A percentile compares a stretch with the other conserved stretches of the same genome.
These are phyloP conservation scores for Ochropleura leucogaster DNA, from an alignment of 2,888 invertebrate genomes.

Conservation along the genomic window DNA sequence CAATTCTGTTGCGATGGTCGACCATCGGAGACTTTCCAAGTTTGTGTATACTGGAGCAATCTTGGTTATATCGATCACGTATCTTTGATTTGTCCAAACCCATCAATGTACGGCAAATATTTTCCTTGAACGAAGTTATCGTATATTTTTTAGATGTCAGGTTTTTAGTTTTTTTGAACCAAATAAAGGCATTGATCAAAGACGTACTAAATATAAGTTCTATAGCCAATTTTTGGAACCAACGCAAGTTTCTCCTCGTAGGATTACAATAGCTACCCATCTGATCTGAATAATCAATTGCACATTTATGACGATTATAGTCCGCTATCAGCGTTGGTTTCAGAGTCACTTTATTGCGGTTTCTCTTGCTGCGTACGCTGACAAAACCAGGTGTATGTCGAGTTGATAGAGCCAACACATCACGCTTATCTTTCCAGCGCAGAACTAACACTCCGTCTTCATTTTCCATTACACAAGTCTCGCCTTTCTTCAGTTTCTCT, in stretches of 20 bases:
- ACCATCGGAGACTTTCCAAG: constrained; percentile 15
- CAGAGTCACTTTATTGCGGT: constrained; percentile 12
- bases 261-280: constrained; percentile 24
- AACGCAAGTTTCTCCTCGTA: constrained; percentile 18
- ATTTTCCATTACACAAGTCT: constrained; percentile 19
- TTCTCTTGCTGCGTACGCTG: constrained; percentile 14
- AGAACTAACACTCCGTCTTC: constrained; percentile 17
- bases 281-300: constrained; percentile 33
- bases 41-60: constrained; percentile 13
- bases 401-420: constrained; percentile 25
- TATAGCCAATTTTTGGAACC: constrained; percentile 29
- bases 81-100: constrained; percentile 4
- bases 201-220: constrained; percentile 16
- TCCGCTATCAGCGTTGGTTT: constrained; percentile 25
- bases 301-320: constrained; percentile 27
- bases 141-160: constrained; percentile 9
- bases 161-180: constrained; percentile 6
- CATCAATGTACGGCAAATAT: constrained; percentile 16
- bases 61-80: constrained; percentile 7
- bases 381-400: constrained; percentile 26
- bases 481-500: constrained; percentile 14
- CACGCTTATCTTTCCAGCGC: constrained; percentile 33
- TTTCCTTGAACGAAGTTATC: constrained; percentile 5
- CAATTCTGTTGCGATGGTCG: constrained; percentile 17
- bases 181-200: constrained; percentile 13